Evolutionary conservation across 2,797 vertebrate species (phyloP).

Genomic region (Numenius phaeopus): DNA sequence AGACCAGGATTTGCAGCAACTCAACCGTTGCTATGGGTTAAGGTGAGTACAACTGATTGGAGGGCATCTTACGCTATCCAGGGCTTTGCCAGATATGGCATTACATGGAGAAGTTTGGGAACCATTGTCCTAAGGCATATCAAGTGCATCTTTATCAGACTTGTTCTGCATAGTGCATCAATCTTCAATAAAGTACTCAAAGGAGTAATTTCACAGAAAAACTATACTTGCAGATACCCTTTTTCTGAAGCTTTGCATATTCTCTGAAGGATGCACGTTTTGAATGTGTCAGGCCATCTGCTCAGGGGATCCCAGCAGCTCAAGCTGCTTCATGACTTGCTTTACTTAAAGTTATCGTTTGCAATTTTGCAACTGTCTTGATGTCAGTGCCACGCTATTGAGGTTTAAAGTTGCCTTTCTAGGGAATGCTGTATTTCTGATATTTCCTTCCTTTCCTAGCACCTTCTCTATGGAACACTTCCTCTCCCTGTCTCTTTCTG

Average conservation of each 20-base stretch:
- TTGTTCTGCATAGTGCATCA: not conserved
- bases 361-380: not conserved
- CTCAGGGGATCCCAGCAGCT: constrained; percentile 43
- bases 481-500: not conserved
- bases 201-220: not conserved
- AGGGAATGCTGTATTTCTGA: not conserved
- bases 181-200: not conserved
- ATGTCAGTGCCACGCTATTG: not conserved
- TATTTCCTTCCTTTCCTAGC: not conserved
- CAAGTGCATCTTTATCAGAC: not conserved
- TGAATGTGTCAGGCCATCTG: constrained; percentile 50
- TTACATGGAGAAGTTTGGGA: not conserved
- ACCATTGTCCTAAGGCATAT: not conserved
- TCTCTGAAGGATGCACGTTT: not conserved
- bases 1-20: not conserved
- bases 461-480: not conserved
- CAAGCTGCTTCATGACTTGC: constrained; percentile 36
- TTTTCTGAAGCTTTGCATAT: not conserved
- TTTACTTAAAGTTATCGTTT: constrained; percentile 8
- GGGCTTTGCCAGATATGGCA: not conserved
- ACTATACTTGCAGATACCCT: not conserved
- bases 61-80: not conserved
- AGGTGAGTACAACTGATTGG: not conserved
- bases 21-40: not conserved
- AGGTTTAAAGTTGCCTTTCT: not conserved